Evolutionary conservation across 2,888 invertebrate species (phyloP).

Genomic region (Vanessa cardui): DNA sequence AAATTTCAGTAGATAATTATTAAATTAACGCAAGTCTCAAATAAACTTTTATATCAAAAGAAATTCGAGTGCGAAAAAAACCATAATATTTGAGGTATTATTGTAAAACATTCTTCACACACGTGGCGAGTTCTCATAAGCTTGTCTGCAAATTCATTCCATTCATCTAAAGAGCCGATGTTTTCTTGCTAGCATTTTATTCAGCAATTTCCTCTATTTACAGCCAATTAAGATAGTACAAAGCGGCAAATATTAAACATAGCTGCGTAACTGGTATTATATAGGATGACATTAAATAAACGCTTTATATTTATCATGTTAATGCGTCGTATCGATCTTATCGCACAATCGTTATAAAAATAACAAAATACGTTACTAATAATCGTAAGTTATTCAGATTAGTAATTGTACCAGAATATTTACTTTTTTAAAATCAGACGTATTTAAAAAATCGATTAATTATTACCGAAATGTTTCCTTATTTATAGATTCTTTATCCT

Average conservation of each 20-base stretch:
- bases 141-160: conserved; percentile 24
- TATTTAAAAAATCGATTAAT: too few species aligned
- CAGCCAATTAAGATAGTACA: conserved; percentile 58
- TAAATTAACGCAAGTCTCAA: too few species aligned
- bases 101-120: not conserved
- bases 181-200: conserved; percentile 52
- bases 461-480: too few species aligned
- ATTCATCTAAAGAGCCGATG: conserved; percentile 43
- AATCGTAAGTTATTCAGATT: too few species aligned
- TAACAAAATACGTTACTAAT: too few species aligned
- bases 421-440: too few species aligned
- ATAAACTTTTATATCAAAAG: not conserved
- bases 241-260: conserved; percentile 45
- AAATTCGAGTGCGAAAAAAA: not conserved
- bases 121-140: conserved; percentile 13
- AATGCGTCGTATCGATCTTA: not conserved
- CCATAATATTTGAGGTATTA: not conserved
- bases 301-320: conserved; percentile 1
- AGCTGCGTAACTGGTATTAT: conserved; percentile 42
- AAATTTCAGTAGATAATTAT: not conserved
- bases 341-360: too few species aligned
- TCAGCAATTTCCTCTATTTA: conserved; percentile 59
- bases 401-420: too few species aligned
- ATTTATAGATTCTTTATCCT: too few species aligned
- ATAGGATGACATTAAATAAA: conserved; percentile 26